Evolutionary conservation across 2,797 vertebrate species (phyloP).

Genomic region (Takifugu ocellatus): DNA sequence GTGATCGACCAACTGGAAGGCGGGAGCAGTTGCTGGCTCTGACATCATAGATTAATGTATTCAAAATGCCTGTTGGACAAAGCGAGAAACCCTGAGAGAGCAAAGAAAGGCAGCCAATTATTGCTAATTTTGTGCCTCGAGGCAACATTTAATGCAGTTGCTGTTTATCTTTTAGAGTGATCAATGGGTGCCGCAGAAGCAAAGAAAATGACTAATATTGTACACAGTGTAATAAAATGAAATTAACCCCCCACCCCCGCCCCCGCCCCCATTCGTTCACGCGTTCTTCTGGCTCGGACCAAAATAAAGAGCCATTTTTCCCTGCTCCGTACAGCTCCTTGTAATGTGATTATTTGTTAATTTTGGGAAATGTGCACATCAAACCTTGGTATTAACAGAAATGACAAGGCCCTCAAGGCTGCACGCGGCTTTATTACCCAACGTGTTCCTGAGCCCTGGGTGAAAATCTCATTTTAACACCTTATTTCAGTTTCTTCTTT

Average conservation of each 20-base stretch:
- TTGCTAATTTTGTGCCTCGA: background rate
- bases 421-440: constrained; percentile 13
- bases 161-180: too few species aligned
- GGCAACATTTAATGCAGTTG: background rate
- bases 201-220: too few species aligned
- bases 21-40: constrained; percentile 9
- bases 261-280: too few species aligned
- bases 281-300: background rate
- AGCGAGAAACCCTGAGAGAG: background rate
- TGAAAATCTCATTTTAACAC: constrained; percentile 13
- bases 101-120: background rate
- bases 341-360: constrained; percentile 20
- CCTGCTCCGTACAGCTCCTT: background rate
- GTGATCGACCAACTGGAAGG: constrained; percentile 11
- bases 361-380: constrained; percentile 2
- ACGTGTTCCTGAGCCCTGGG: constrained; percentile 3
- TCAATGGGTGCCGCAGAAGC: too few species aligned
- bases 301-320: too few species aligned
- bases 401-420: constrained; percentile 18
- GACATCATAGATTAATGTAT: constrained; percentile 19
- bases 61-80: constrained; percentile 14
- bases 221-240: too few species aligned
- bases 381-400: constrained; percentile 11
- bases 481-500: constrained; percentile 23
- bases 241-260: too few species aligned